These are phyloP conservation scores for Menidia menidia DNA, from an alignment of 2,797 vertebrate species.

Conservation along the genomic window DNA sequence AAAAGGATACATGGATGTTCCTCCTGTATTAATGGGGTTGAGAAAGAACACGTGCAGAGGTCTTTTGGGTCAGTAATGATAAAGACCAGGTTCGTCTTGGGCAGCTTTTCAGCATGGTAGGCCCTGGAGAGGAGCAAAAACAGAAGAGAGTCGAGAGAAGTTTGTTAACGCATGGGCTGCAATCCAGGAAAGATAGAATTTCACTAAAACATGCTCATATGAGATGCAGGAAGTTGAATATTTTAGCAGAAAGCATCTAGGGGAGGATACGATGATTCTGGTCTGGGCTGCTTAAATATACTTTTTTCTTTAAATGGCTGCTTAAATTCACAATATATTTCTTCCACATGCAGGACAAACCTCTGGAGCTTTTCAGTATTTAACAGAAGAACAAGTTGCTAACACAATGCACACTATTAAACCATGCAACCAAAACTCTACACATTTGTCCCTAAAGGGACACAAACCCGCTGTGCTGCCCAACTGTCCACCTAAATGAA, in stretches of 20 bases:
- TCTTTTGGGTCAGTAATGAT: conserved; percentile 91
- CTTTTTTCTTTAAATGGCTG: neutral
- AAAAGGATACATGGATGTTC: conserved; percentile 96
- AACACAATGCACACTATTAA: neutral
- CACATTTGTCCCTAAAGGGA: conserved; percentile 21
- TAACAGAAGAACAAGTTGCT: no score
- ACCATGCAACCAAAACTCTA: conserved; percentile 16
- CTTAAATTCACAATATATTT: neutral
- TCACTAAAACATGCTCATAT: conserved; percentile 36
- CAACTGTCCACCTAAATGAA: conserved; percentile 48
- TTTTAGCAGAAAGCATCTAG: conserved; percentile 42
- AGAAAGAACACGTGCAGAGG: conserved; percentile 85
- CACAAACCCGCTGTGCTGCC: conserved; percentile 46
- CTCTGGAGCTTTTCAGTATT: no score
- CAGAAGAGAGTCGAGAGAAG: conserved; percentile 43
- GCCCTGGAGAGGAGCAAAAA: conserved; percentile 79
- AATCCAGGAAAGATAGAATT: conserved; percentile 59
- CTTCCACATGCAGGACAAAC: neutral
- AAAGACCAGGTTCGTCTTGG: conserved; percentile 95
- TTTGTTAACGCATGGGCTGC: conserved; percentile 51
- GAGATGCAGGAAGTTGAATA: conserved; percentile 41
- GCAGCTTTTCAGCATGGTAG: conserved; percentile 94
- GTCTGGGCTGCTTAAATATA: neutral
- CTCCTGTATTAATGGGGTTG: conserved; percentile 87
- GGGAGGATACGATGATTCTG: conserved; percentile 6